Evolutionary conservation across 2,888 invertebrate genomes (phyloP), one percentile per base, ranked within the genome.

Genomic region (Psylliodes chrysocephalus): DNA sequence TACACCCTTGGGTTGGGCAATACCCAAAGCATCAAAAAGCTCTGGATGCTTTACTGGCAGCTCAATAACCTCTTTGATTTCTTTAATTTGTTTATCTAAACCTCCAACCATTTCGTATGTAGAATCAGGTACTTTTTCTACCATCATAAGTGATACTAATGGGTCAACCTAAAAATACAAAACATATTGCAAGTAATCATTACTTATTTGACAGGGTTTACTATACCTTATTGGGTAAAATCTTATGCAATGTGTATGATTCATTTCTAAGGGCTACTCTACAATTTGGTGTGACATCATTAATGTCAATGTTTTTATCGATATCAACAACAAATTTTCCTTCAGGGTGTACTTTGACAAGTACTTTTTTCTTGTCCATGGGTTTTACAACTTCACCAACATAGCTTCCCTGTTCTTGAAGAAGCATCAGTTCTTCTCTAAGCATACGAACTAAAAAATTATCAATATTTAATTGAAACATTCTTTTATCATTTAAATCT

Each of bases 21-120:
- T 82, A 76, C 99, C 99, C 22, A 99, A 85, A 0, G 98, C 98
- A 84, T 99, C 99, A 84, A 99, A 99, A n/a, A 99, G 84, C 82
- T 99, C 99, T 0, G 99, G 99, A 87, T 99, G 99, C 82, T 99
- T 99, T 0, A 99, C 98, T 0, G 99, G 99, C 71, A 99, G 85
- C 81, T 99, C 99, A 80, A 99, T 99, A 0, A 99, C 99, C 84
- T 99, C 99, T 82, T 99, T 99, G 72, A 99, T 99, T 84, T 99
- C 99, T 82, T 99, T 98, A 59, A 99, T 99, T 85, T 99, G 99
- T 80, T 98, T 99, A 81, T 99, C 98, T 68, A 99, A 85, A 60
- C 99, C 99, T 72, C 99, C 99, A 17, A 99, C 98, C 98, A 99
- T 99, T 85, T 99, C 99, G 79, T 99, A 99, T 0, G 99, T 99